These are phyloP conservation scores for Hymenopus coronatus DNA, from an alignment of 2,888 invertebrate genomes.

Conservation along the genomic window DNA sequence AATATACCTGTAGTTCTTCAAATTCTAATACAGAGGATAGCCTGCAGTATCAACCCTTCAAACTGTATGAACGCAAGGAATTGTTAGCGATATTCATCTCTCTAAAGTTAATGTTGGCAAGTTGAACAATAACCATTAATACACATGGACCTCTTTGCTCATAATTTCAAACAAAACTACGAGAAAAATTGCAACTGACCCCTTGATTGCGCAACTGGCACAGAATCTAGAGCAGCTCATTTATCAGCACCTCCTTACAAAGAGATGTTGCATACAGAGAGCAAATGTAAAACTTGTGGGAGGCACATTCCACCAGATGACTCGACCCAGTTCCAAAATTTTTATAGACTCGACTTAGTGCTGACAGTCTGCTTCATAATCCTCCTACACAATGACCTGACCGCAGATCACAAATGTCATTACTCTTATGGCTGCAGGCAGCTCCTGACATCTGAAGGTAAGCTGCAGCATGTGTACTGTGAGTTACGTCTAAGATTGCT, in stretches of 20 bases:
- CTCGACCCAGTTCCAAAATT: neutral
- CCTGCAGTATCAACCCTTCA: no score
- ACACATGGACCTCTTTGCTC: no score
- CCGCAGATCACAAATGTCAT: neutral
- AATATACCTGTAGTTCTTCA: no score
- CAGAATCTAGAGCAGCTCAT: neutral
- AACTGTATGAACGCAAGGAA: no score
- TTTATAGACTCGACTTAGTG: neutral
- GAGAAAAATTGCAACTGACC: neutral
- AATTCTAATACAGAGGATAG: no score
- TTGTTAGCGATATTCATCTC: no score
- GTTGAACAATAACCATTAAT: no score
- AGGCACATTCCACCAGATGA: neutral
- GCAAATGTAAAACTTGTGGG: neutral
- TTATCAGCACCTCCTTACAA: neutral
- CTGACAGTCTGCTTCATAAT: neutral
- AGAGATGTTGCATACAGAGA: neutral
- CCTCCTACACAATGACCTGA: neutral
- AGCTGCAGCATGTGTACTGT: neutral
- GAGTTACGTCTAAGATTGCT: no score
- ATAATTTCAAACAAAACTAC: neutral
- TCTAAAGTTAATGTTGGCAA: no score
- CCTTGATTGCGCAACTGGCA: neutral
- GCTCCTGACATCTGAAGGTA: neutral
- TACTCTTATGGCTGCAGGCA: neutral